phyloP scores from a whole-genome alignment of 2,888 invertebrate species.

The Philaethria dido region DNA sequence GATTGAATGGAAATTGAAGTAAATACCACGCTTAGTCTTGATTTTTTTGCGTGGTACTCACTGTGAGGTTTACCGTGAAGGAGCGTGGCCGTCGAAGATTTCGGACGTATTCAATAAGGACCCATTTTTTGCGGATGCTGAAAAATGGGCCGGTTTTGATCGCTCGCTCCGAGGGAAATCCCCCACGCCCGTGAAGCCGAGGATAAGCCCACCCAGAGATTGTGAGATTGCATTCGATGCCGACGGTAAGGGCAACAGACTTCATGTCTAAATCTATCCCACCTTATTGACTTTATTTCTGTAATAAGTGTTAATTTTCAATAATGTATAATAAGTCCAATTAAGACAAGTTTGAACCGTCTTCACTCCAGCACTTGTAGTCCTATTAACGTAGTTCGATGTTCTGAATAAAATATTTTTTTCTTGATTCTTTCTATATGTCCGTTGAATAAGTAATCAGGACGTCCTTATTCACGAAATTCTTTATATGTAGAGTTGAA shows the following conservation, averaged over 20 bases:
- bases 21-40: conserved; percentile 39
- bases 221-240: conserved; percentile 89
- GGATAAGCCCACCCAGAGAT: conserved; percentile 87
- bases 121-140: conserved; percentile 81
- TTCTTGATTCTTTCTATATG: conserved; percentile 5
- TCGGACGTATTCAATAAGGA: conserved; percentile 79
- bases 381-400: conserved; percentile 32
- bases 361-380: conserved; percentile 43
- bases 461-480: conserved; percentile 69
- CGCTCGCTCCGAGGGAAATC: conserved; percentile 84
- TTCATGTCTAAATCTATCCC: conserved; percentile 69
- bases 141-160: conserved; percentile 83
- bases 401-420: conserved; percentile 12
- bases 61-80: conserved; percentile 78
- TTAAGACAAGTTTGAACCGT: conserved; percentile 31
- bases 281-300: conserved; percentile 47
- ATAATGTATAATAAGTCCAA: conserved; percentile 22
- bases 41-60: conserved; percentile 59
- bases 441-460: conserved; percentile 63
- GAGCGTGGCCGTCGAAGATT: conserved; percentile 74
- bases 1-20: conserved; percentile 34
- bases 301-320: conserved; percentile 36
- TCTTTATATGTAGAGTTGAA: conserved; percentile 44
- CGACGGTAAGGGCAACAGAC: conserved; percentile 86
- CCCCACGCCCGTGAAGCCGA: conserved; percentile 89